Conservation (phyloP, 1,140 invertebrate genomes). For the Metopolophium dirhodum region DNA sequence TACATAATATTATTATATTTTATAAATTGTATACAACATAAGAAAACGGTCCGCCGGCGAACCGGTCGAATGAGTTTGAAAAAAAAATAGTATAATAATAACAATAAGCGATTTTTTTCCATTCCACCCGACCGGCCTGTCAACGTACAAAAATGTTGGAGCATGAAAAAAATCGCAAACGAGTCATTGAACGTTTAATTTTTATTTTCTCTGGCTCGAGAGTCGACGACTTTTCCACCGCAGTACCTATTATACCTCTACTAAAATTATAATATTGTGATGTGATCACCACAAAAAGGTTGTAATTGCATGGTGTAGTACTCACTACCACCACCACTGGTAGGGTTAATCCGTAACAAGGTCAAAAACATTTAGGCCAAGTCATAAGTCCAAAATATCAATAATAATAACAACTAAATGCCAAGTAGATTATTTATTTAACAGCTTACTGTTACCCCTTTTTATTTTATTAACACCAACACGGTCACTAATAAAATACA, state of each 20-base stretch:
- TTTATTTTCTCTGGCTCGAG: not conserved
- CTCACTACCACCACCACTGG: not conserved
- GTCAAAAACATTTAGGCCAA: not conserved
- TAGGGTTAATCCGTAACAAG: slow-evolving; percentile 3
- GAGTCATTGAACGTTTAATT: slow-evolving; percentile 43
- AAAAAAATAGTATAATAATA: not conserved
- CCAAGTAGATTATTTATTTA: not conserved
- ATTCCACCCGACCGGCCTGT: not conserved
- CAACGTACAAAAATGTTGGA: not conserved
- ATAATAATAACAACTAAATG: not conserved
- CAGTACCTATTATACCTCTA: not conserved
- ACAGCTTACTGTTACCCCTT: not conserved
- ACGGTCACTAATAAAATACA: not conserved
- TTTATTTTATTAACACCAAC: not conserved
- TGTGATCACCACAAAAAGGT: not conserved
- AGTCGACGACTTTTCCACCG: not conserved
- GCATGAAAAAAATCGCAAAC: not conserved
- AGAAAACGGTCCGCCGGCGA: not conserved
- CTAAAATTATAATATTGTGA: not conserved
- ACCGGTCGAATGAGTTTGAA: not conserved
- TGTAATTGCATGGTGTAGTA: not conserved
- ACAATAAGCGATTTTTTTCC: not conserved
- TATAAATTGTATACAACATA: not conserved
- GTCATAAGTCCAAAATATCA: not conserved
- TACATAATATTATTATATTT: not conserved